Conservation (phyloP, 2,113 vertebrate genomes). For the Engraulis encrasicolus region DNA sequence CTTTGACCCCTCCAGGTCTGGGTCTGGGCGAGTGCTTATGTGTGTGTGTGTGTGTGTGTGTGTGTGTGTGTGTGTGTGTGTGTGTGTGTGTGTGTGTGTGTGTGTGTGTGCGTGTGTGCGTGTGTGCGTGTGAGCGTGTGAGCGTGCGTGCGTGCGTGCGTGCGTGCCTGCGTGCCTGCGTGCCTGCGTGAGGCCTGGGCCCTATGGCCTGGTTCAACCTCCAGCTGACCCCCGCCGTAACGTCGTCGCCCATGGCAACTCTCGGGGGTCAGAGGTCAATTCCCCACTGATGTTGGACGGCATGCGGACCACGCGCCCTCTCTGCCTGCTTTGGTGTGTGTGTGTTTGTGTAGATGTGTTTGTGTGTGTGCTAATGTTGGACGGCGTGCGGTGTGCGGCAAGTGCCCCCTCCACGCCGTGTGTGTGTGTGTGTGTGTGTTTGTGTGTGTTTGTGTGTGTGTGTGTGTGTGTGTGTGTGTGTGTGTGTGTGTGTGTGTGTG, state of each 20-base stretch:
- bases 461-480: not conserved
- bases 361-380: not conserved
- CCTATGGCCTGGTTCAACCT: slow-evolving; percentile 63
- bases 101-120: slow-evolving; percentile 61
- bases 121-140: no score
- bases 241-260: slow-evolving; percentile 23
- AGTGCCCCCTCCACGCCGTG: no score
- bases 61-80: not conserved
- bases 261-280: slow-evolving; percentile 35
- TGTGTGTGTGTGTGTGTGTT: no score
- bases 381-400: not conserved
- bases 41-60: not conserved
- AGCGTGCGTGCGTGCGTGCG: slow-evolving; percentile 59
- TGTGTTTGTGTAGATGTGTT: not conserved
- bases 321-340: slow-evolving; percentile 17
- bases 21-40: no score
- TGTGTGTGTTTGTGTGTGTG: no score
- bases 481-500: not conserved
- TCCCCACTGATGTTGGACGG: slow-evolving; percentile 43
- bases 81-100: slow-evolving; percentile 29
- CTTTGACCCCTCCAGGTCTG: no score
- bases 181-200: slow-evolving; percentile 41
- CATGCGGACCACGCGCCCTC: slow-evolving; percentile 29
- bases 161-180: no score
- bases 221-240: slow-evolving; percentile 25